These are phyloP conservation scores for Micropoecilia bifurca DNA, from an alignment of 2,797 vertebrate genomes.

Conservation along the genomic window DNA sequence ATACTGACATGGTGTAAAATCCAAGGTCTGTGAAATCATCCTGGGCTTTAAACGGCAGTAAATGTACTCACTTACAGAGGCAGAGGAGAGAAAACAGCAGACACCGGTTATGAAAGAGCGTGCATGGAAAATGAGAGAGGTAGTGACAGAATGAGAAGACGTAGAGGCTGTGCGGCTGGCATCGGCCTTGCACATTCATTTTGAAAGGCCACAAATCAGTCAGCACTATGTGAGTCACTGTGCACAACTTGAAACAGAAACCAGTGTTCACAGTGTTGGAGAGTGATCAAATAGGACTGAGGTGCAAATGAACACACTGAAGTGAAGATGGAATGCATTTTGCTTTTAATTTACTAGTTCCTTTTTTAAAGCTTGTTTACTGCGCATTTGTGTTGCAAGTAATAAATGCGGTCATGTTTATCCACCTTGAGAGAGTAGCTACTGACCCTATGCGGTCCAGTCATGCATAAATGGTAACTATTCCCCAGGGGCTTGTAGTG, in stretches of 20 bases:
- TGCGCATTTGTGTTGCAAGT: constrained; percentile 40
- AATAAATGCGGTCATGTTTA: constrained; percentile 45
- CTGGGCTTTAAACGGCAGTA: constrained; percentile 23
- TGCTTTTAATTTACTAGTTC: constrained; percentile 53
- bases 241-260: constrained; percentile 50
- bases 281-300: constrained; percentile 56
- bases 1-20: not conserved
- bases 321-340: constrained; percentile 37
- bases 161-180: constrained; percentile 67
- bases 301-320: constrained; percentile 21
- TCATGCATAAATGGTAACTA: constrained; percentile 77
- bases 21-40: constrained; percentile 11
- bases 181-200: constrained; percentile 67
- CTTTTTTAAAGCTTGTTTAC: constrained; percentile 57
- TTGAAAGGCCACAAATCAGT: constrained; percentile 70
- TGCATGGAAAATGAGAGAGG: constrained; percentile 50
- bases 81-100: constrained; percentile 17
- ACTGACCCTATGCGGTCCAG: constrained; percentile 63
- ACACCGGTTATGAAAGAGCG: constrained; percentile 43
- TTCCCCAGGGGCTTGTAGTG: constrained; percentile 56
- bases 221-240: constrained; percentile 54
- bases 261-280: constrained; percentile 51
- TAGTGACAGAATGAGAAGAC: constrained; percentile 55
- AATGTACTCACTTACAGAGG: constrained; percentile 26
- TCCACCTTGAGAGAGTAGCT: constrained; percentile 55